These are phyloP conservation scores for Tetragnatha versicolor DNA, from an alignment of 1,140 invertebrate species.

Conservation along the genomic window DNA sequence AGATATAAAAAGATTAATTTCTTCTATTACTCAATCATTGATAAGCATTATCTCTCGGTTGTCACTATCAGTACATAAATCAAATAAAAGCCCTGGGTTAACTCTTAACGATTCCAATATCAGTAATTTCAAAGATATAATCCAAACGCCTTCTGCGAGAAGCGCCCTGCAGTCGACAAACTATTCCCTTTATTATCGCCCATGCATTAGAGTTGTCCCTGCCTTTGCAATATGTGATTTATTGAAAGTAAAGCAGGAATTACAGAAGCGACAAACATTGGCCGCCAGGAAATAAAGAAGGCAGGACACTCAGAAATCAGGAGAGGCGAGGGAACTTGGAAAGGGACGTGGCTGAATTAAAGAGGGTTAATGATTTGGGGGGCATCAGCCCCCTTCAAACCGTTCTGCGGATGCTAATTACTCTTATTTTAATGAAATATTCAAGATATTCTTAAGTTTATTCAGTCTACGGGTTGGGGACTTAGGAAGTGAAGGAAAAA, in stretches of 20 bases:
- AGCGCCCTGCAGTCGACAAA: too few relatives aligned
- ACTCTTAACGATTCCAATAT: too few relatives aligned
- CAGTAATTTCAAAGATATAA: too few relatives aligned
- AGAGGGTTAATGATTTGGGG: conserved; percentile 19
- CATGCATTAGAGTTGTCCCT: too few relatives aligned
- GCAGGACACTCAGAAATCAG: neutral
- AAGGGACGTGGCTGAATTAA: conserved; percentile 34
- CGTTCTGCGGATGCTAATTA: neutral
- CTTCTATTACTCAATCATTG: too few relatives aligned
- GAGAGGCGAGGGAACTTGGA: conserved; percentile 5
- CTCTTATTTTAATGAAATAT: conserved; percentile 30
- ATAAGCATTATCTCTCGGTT: too few relatives aligned
- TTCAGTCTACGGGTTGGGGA: neutral
- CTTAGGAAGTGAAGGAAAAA: too few relatives aligned
- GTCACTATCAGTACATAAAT: too few relatives aligned
- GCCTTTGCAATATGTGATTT: neutral
- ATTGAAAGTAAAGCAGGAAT: neutral
- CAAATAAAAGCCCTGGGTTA: too few relatives aligned
- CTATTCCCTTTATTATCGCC: too few relatives aligned
- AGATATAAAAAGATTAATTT: too few relatives aligned
- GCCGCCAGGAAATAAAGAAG: conserved; percentile 2
- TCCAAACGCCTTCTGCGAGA: too few relatives aligned
- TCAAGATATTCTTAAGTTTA: conserved; percentile 4
- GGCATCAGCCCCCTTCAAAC: neutral
- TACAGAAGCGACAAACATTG: neutral